Percentiles rank a stretch among this genome's conserved stretches.
These are phyloP conservation scores for Colistium nudipinnis DNA, from an alignment of 2,113 vertebrate species.

Conservation along the genomic window DNA sequence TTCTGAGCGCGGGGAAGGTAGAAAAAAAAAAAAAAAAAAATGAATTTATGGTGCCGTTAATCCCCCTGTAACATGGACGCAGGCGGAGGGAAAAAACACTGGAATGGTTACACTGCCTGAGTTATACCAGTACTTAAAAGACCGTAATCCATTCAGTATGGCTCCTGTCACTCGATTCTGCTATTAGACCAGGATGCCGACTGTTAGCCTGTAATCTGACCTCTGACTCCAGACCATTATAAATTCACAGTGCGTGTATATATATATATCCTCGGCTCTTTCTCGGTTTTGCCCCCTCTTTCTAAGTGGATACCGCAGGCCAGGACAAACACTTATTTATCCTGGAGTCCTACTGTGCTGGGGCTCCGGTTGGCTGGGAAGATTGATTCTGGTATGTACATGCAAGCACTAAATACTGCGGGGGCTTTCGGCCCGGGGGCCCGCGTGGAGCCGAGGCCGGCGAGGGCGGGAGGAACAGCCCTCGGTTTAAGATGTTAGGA, in stretches of 20 bases:
- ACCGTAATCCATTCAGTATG: conserved; percentile 77
- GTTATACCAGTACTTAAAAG: conserved; percentile 70
- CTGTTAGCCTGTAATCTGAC: conserved; percentile 67
- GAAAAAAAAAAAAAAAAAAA: conserved; percentile 38
- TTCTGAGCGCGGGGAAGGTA: conserved; percentile 64
- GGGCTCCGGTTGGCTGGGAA: conserved; percentile 47
- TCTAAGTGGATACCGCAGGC: conserved; percentile 56
- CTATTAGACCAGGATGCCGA: conserved; percentile 69
- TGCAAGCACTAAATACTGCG: conserved; percentile 63
- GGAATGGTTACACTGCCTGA: conserved; percentile 71
- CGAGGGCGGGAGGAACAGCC: conserved; percentile 33
- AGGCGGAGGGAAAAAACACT: conserved; percentile 59
- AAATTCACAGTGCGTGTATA: conserved; percentile 57
- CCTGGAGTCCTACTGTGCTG: conserved; percentile 66
- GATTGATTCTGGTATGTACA: conserved; percentile 75
- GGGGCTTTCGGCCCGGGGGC: conserved; percentile 34
- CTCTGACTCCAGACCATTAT: conserved; percentile 61
- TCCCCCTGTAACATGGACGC: conserved; percentile 69
- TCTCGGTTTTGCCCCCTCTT: conserved; percentile 18
- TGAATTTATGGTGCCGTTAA: conserved; percentile 82
- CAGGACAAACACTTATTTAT: conserved; percentile 78
- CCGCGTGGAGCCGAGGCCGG: conserved; percentile 29
- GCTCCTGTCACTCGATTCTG: conserved; percentile 70
- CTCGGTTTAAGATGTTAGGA: conserved; percentile 66
- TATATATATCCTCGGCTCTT: conserved; percentile 29